A percentile compares a stretch with the other conserved stretches of the same genome.
These are phyloP conservation scores for Lota lota DNA, from an alignment of 2,113 vertebrate species.

Conservation along the genomic window DNA sequence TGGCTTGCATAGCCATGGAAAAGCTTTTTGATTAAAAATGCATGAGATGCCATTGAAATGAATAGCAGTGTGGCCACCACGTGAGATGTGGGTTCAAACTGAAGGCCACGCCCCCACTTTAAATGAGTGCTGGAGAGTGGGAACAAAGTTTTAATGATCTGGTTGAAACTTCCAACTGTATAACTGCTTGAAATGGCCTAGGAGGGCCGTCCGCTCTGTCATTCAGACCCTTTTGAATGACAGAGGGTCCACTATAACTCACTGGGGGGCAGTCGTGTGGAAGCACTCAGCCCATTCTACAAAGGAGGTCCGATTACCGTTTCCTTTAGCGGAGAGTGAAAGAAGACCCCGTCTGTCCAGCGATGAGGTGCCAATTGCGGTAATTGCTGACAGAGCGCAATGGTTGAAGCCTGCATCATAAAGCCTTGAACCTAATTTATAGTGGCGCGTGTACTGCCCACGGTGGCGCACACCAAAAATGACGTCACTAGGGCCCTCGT, in stretches of 20 bases:
- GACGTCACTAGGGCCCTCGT: too few relatives aligned
- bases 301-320: too few relatives aligned
- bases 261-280: not conserved
- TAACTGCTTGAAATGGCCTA: conserved; percentile 64
- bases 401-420: too few relatives aligned
- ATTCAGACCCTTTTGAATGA: conserved; percentile 48
- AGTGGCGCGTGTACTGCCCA: too few relatives aligned
- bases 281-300: not conserved
- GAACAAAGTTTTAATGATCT: conserved; percentile 41
- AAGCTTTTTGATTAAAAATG: conserved; percentile 22
- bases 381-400: too few relatives aligned
- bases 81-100: conserved; percentile 38
- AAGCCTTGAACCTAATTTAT: too few relatives aligned
- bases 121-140: conserved; percentile 31
- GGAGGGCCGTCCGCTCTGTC: conserved; percentile 49
- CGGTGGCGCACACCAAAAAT: too few relatives aligned
- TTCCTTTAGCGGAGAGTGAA: too few relatives aligned
- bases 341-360: too few relatives aligned
- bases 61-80: conserved; percentile 40
- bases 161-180: conserved; percentile 31
- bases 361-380: too few relatives aligned
- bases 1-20: conserved; percentile 14
- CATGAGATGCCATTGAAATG: conserved; percentile 18
- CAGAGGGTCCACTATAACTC: conserved; percentile 37
- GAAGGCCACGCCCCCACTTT: conserved; percentile 6